Conservation (phyloP, 2,888 invertebrate genomes). For the Gortyna flavago region DNA sequence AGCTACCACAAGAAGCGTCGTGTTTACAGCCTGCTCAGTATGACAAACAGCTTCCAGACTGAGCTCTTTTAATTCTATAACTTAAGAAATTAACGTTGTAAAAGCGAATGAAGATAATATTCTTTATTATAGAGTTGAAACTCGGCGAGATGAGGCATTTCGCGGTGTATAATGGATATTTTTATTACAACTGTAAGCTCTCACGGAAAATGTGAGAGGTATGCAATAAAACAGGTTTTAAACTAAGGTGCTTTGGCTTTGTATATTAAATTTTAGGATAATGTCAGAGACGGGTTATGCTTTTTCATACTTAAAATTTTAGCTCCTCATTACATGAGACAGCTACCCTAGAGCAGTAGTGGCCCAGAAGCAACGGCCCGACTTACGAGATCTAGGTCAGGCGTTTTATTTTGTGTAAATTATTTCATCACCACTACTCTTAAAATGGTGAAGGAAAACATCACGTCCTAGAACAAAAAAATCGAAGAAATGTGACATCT, state of each 20-base stretch:
- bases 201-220: slow-evolving; percentile 44
- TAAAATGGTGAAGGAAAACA: too few relatives aligned
- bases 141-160: slow-evolving; percentile 17
- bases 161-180: slow-evolving; percentile 47
- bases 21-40: background rate
- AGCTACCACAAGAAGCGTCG: background rate
- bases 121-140: slow-evolving; percentile 40
- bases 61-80: slow-evolving; percentile 26
- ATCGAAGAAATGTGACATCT: too few relatives aligned
- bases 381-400: too few relatives aligned
- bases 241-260: slow-evolving; percentile 24
- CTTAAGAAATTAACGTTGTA: slow-evolving; percentile 39
- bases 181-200: slow-evolving; percentile 52
- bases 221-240: slow-evolving; percentile 53
- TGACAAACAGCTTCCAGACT: slow-evolving; percentile 21
- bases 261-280: slow-evolving; percentile 21
- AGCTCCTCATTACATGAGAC: background rate
- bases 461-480: too few relatives aligned
- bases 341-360: too few relatives aligned
- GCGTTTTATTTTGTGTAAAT: too few relatives aligned
- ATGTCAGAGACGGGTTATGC: background rate
- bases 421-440: too few relatives aligned
- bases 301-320: background rate
- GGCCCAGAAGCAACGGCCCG: too few relatives aligned
- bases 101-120: slow-evolving; percentile 37